Evolutionary conservation across 2,797 vertebrate genomes (phyloP).

Genomic region (Arctocebus calabarensis): DNA sequence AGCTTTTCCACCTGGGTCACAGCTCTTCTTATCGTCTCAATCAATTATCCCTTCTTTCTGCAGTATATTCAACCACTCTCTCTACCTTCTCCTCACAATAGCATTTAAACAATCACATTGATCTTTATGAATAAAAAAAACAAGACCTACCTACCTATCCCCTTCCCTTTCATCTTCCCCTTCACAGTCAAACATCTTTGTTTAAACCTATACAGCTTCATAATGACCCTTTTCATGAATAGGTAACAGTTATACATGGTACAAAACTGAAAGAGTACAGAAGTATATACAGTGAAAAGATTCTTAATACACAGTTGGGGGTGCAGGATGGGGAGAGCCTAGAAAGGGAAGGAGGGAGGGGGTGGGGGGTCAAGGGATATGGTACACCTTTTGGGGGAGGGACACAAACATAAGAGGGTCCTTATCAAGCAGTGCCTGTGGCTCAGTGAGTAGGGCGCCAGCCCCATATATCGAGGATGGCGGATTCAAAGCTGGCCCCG

Average conservation of each 20-base stretch:
- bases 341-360: no score
- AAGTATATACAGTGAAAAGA: conserved; percentile 18
- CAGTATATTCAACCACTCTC: conserved; percentile 31
- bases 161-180: not conserved
- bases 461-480: no score
- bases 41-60: conserved; percentile 50
- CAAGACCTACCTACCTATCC: not conserved
- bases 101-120: conserved; percentile 45
- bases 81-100: conserved; percentile 20
- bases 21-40: conserved; percentile 45
- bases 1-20: not conserved
- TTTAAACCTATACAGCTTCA: conserved; percentile 32
- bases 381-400: no score
- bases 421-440: no score
- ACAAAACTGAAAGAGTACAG: conserved; percentile 56
- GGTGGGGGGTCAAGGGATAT: no score
- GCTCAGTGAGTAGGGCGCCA: no score
- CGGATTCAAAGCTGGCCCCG: no score
- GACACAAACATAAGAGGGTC: no score
- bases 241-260: not conserved
- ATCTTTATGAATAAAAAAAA: conserved; percentile 39
- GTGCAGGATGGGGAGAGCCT: no score
- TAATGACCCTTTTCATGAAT: conserved; percentile 5
- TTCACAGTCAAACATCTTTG: conserved; percentile 36
- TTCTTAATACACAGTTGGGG: not conserved